Conservation (phyloP, 2,888 invertebrate species). For the Amphipyra tragopoginis region DNA sequence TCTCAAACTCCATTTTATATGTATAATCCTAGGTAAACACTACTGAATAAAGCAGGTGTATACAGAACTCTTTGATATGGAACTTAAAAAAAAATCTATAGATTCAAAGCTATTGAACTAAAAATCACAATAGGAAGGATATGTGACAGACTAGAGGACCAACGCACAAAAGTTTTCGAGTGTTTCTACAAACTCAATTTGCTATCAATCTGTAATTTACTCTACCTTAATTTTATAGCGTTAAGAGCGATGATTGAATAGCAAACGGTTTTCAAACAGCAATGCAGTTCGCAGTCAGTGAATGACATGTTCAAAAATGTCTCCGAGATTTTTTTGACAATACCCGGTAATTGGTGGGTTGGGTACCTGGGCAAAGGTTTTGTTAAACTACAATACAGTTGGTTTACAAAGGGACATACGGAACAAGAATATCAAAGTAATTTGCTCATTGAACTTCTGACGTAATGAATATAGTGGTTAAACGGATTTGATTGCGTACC, state of each 20-base stretch:
- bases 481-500: constrained; percentile 62
- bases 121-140: constrained; percentile 86
- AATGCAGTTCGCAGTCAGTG: constrained; percentile 60
- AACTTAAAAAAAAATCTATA: constrained; percentile 76
- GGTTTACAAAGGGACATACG: constrained; percentile 77
- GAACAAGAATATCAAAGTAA: constrained; percentile 82
- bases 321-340: constrained; percentile 86
- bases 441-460: constrained; percentile 75
- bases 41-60: constrained; percentile 78
- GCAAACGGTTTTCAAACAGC: constrained; percentile 15
- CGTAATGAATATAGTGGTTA: constrained; percentile 70
- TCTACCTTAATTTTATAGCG: not conserved
- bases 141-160: constrained; percentile 88
- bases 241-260: constrained; percentile 63
- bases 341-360: constrained; percentile 88
- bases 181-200: constrained; percentile 65
- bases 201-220: not conserved
- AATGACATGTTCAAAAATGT: constrained; percentile 89
- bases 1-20: constrained; percentile 35
- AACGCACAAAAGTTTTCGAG: constrained; percentile 83
- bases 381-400: constrained; percentile 83
- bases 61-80: constrained; percentile 77
- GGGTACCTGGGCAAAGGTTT: constrained; percentile 88
- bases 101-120: constrained; percentile 78
- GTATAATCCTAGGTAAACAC: constrained; percentile 60